A percentile compares a stretch with the other conserved stretches of the same genome.
Conservation (phyloP, 2,113 vertebrate species). For the Eleginops maclovinus region DNA sequence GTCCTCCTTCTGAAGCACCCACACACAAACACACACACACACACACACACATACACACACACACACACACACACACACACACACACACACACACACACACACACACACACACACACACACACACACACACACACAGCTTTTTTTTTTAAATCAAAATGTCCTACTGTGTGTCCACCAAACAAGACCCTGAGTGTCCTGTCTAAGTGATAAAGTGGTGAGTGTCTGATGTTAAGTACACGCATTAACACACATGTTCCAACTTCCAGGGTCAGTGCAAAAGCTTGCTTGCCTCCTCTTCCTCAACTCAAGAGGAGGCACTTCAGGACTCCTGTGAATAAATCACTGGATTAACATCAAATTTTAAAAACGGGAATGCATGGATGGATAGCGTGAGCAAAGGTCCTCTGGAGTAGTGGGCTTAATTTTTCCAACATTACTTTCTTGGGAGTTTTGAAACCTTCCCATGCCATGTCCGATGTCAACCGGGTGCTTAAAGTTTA, state of each 20-base stretch:
- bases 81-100: neutral
- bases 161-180: neutral
- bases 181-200: conserved; percentile 18
- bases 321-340: conserved; percentile 62
- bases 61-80: neutral
- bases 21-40: neutral
- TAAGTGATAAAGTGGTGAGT: neutral
- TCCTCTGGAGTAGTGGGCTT: conserved; percentile 44
- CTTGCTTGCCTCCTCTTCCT: conserved; percentile 3
- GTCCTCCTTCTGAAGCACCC: neutral
- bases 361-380: conserved; percentile 61
- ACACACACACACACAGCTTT: neutral
- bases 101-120: neutral
- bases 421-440: conserved; percentile 55
- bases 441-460: conserved; percentile 59
- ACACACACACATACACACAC: neutral
- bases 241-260: conserved; percentile 22
- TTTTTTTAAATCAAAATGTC: neutral
- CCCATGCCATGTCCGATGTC: conserved; percentile 30
- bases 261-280: conserved; percentile 1
- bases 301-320: conserved; percentile 43
- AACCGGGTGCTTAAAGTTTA: conserved; percentile 60
- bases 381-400: conserved; percentile 49
- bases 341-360: conserved; percentile 63
- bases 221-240: conserved; percentile 17